Conservation (phyloP, 2,113 vertebrate species). For the Perca fluviatilis region DNA sequence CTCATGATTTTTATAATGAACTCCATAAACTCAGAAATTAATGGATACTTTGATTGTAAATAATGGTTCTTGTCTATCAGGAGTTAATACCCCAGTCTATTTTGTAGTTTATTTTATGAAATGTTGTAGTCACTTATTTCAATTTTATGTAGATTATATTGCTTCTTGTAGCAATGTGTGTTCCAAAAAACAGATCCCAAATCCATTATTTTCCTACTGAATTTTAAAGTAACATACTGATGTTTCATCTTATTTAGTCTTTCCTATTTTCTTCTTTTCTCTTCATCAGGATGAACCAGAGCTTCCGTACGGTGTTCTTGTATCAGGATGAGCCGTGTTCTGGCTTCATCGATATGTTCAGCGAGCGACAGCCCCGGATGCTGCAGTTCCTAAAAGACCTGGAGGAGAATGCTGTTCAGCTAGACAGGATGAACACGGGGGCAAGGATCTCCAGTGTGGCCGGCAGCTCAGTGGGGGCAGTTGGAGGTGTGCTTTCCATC, state of each 20-base stretch:
- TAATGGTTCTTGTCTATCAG: not conserved
- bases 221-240: not conserved
- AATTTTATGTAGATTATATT: not conserved
- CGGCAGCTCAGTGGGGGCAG: conserved; percentile 65
- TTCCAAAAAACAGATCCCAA: not conserved
- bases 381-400: conserved; percentile 34
- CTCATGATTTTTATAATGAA: not conserved
- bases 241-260: not conserved
- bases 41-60: not conserved
- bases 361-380: conserved; percentile 35
- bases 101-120: too few relatives aligned
- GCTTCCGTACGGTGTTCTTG: conserved; percentile 58
- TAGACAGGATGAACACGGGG: conserved; percentile 64
- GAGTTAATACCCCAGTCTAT: not conserved
- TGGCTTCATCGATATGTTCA: conserved; percentile 51
- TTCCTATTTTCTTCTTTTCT: not conserved
- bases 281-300: conserved; percentile 46
- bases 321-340: conserved; percentile 17
- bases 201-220: not conserved
- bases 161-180: not conserved
- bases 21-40: too few relatives aligned
- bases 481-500: conserved; percentile 68
- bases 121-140: too few relatives aligned
- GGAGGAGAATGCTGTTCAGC: conserved; percentile 45
- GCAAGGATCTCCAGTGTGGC: conserved; percentile 72